Conservation (phyloP, 2,797 vertebrate species). For the Pterois miles region DNA sequence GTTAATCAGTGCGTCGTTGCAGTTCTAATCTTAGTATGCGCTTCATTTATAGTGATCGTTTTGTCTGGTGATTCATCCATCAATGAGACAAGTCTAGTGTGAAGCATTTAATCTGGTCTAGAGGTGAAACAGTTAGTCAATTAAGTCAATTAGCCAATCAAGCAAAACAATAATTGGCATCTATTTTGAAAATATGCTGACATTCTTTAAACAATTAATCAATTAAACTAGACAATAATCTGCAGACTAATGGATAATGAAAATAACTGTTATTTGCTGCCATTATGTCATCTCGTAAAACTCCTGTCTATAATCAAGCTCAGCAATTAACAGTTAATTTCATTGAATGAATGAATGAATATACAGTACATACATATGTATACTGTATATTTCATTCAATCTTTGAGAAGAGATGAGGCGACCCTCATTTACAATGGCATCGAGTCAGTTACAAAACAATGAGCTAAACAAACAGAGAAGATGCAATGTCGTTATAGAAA, state of each 20-base stretch:
- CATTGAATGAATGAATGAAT: no score
- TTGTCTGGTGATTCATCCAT: background rate
- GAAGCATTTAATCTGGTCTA: background rate
- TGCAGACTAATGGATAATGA: background rate
- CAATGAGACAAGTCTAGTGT: background rate
- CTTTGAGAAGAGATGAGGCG: no score
- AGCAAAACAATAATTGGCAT: background rate
- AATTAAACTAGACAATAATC: background rate
- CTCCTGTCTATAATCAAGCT: no score
- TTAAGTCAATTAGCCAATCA: background rate
- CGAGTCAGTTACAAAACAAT: no score
- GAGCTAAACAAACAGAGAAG: no score
- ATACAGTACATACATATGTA: no score
- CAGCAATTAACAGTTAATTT: no score
- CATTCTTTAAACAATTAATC: background rate
- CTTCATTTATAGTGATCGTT: background rate
- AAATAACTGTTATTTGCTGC: background rate
- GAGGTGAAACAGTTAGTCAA: background rate
- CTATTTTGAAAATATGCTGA: background rate
- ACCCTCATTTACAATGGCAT: no score
- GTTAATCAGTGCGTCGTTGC: no score
- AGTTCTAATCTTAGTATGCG: background rate
- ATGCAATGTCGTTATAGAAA: no score
- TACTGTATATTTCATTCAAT: no score
- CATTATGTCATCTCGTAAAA: background rate